Percentiles rank a stretch among this genome's conserved stretches.
Conservation (phyloP, 2,797 vertebrate genomes). For the Periparus ater region DNA sequence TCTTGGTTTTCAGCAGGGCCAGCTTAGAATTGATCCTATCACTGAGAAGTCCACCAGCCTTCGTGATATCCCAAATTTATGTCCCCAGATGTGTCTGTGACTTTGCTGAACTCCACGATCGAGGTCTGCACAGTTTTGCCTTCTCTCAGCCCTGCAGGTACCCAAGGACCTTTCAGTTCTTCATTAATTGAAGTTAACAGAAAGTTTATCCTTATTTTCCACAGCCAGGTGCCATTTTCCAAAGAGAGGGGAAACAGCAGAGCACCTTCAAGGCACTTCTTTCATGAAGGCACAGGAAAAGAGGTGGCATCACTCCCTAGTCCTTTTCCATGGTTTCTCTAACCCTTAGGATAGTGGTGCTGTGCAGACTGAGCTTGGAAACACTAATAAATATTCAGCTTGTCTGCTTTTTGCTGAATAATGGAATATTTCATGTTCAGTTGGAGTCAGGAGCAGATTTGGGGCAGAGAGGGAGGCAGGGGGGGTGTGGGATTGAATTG, state of each 20-base stretch:
- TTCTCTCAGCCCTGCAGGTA: not conserved
- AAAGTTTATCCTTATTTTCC: not conserved
- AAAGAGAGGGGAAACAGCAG: not conserved
- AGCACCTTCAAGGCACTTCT: not conserved
- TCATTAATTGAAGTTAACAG: not conserved
- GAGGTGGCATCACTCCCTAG: not conserved
- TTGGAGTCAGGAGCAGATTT: not conserved
- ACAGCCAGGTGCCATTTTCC: not conserved
- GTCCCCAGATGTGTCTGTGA: rapidly evolving
- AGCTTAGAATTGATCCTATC: not conserved
- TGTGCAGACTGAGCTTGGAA: not conserved
- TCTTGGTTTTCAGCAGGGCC: not conserved
- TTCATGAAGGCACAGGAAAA: not conserved
- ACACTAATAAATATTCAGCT: not conserved
- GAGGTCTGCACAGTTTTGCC: not conserved
- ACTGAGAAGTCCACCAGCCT: not conserved
- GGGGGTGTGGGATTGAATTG: not conserved
- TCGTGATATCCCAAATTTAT: not conserved
- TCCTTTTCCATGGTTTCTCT: not conserved
- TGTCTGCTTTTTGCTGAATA: not conserved
- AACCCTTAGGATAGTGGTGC: not conserved
- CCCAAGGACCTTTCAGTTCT: not conserved
- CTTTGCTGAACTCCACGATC: rapidly evolving
- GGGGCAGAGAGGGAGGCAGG: not conserved
- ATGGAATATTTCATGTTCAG: not conserved